phyloP scores from a whole-genome alignment of 2,113 vertebrate species.

The Anolis carolinensis region DNA sequence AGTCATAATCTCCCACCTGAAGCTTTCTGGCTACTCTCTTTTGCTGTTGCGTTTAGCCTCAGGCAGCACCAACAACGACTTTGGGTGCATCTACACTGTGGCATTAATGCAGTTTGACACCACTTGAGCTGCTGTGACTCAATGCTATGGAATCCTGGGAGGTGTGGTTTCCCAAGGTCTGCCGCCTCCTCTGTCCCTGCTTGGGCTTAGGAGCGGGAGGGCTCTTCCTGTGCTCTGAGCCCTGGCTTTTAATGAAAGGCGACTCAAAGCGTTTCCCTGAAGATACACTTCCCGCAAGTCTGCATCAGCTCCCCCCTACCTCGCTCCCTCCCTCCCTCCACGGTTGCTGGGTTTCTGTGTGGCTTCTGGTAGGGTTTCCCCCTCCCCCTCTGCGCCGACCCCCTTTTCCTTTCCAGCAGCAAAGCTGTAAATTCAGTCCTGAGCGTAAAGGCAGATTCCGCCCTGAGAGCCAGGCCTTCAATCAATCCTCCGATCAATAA shows the following conservation, averaged over 20 bases:
- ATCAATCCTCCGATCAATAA: not conserved
- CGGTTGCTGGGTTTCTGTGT: no score
- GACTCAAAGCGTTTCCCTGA: not conserved
- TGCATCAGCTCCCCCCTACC: not conserved
- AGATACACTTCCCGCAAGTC: not conserved
- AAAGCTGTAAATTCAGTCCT: constrained; percentile 54
- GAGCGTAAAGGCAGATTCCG: constrained; percentile 44
- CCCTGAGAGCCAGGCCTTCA: constrained; percentile 28
- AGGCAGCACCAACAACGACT: not conserved
- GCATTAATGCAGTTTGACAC: no score
- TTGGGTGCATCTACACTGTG: no score
- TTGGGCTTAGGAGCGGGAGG: not conserved
- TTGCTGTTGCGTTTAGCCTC: not conserved
- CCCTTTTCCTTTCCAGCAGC: constrained; percentile 6
- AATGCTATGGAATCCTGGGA: no score
- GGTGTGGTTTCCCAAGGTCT: no score
- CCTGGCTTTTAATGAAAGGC: not conserved
- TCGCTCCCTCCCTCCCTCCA: not conserved
- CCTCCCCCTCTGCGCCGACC: not conserved
- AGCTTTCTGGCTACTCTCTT: not conserved
- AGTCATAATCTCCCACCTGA: no score
- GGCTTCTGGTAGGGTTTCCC: no score
- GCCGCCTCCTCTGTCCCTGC: not conserved
- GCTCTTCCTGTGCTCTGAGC: not conserved
- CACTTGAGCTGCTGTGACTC: no score